These are phyloP conservation scores for Megaceryle maxima DNA, from an alignment of 2,113 vertebrate species.

Conservation along the genomic window DNA sequence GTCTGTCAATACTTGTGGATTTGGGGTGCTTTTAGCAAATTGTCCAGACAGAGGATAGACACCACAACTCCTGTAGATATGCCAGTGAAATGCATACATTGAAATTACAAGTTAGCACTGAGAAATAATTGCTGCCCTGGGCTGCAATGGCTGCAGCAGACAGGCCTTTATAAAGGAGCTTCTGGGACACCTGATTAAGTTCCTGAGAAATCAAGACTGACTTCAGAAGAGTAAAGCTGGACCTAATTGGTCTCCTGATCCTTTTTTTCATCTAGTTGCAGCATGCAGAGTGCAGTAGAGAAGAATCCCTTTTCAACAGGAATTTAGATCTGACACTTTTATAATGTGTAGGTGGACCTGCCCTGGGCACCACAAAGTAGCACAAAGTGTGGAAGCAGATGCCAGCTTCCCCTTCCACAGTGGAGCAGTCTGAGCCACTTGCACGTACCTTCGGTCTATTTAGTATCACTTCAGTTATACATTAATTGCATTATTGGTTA, in stretches of 20 bases:
- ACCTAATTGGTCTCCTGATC: background rate
- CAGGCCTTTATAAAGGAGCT: background rate
- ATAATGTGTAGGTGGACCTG: accelerated
- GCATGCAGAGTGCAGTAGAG: background rate
- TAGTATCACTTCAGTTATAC: background rate
- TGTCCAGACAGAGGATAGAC: background rate
- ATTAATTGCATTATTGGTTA: background rate
- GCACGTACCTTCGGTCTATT: background rate
- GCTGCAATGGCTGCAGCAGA: background rate
- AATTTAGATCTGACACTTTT: too few relatives aligned
- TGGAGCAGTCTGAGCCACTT: background rate
- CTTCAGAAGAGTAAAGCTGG: background rate
- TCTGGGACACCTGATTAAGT: background rate
- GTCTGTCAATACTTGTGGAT: background rate
- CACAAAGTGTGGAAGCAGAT: background rate
- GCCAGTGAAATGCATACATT: background rate
- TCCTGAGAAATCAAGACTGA: background rate
- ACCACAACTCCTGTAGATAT: background rate
- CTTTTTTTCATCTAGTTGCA: background rate
- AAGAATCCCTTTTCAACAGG: background rate
- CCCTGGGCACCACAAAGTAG: background rate
- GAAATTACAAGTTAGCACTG: background rate
- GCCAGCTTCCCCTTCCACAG: background rate
- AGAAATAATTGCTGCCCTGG: background rate
- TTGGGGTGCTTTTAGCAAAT: background rate